These are phyloP conservation scores for Leptobrachium ailaonicum DNA, from an alignment of 2,113 vertebrate species.

Conservation along the genomic window DNA sequence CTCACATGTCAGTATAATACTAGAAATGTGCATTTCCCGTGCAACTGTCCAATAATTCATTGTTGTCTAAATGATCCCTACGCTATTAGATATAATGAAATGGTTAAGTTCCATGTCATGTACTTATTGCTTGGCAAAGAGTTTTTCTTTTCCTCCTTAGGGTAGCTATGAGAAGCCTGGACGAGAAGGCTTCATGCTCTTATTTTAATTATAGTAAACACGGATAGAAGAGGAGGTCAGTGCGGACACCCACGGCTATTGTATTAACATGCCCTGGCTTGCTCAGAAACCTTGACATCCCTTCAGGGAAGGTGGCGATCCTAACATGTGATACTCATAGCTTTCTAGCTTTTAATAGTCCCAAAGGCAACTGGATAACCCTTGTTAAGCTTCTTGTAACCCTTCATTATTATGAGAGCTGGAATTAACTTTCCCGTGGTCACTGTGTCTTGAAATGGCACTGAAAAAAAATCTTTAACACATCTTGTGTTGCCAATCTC, in stretches of 20 bases:
- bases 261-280: conserved; percentile 25
- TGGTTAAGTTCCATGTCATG: conserved; percentile 15
- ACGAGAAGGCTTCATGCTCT: conserved; percentile 20
- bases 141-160: conserved; percentile 20
- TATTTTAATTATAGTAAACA: conserved; percentile 38
- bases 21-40: no score
- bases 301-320: conserved; percentile 3
- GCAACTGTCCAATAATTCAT: no score
- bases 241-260: conserved; percentile 27
- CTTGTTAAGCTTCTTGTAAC: not conserved
- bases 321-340: conserved; percentile 12
- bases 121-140: conserved; percentile 6
- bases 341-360: conserved; percentile 7
- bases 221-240: conserved; percentile 17
- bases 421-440: not conserved
- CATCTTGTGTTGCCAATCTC: no score
- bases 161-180: conserved; percentile 16
- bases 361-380: conserved; percentile 25
- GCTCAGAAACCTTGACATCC: not conserved
- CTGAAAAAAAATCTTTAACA: no score
- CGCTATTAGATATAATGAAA: not conserved
- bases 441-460: not conserved
- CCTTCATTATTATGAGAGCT: not conserved
- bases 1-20: no score
- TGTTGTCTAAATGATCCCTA: not conserved